Percentiles rank a stretch among this genome's conserved stretches.
phyloP scores from a whole-genome alignment of 2,888 invertebrate genomes.

The Drosophila kokeensis region DNA sequence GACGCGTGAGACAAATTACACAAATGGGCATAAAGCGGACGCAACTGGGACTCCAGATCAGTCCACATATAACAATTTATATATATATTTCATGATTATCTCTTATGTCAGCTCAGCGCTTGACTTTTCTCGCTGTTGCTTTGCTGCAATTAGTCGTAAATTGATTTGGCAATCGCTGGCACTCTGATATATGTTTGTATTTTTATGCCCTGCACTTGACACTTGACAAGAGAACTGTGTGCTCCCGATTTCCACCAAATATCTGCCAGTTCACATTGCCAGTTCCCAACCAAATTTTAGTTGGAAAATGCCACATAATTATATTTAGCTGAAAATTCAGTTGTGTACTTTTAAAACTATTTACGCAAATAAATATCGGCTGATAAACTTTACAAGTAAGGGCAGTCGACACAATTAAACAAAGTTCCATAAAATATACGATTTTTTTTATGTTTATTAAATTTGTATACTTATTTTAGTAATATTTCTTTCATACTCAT shows the following conservation, averaged over 20 bases:
- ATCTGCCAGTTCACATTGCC: background rate
- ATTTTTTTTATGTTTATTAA: conserved; percentile 3
- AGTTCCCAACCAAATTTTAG: conserved; percentile 11
- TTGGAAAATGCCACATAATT: background rate
- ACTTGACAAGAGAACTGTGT: conserved; percentile 5
- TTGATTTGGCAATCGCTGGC: conserved; percentile 45
- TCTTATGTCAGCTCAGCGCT: conserved; percentile 22
- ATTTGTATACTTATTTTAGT: conserved; percentile 1
- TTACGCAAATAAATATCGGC: background rate
- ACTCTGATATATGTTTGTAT: background rate
- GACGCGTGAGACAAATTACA: conserved; percentile 61
- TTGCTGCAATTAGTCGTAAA: conserved; percentile 51
- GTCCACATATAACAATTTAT: background rate
- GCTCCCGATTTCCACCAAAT: conserved; percentile 21
- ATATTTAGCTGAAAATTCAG: conserved; percentile 14
- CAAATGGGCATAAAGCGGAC: conserved; percentile 18
- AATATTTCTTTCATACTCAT: background rate
- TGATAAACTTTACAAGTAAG: conserved; percentile 23
- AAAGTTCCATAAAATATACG: conserved; percentile 10
- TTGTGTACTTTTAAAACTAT: conserved; percentile 23
- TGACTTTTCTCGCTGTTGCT: conserved; percentile 16
- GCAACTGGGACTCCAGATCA: conserved; percentile 10
- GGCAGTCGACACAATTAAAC: conserved; percentile 16
- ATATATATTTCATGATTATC: conserved; percentile 25
- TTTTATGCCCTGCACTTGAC: conserved; percentile 43